These are phyloP conservation scores for Centroberyx gerrardi DNA, from an alignment of 2,797 vertebrate genomes.

Conservation along the genomic window DNA sequence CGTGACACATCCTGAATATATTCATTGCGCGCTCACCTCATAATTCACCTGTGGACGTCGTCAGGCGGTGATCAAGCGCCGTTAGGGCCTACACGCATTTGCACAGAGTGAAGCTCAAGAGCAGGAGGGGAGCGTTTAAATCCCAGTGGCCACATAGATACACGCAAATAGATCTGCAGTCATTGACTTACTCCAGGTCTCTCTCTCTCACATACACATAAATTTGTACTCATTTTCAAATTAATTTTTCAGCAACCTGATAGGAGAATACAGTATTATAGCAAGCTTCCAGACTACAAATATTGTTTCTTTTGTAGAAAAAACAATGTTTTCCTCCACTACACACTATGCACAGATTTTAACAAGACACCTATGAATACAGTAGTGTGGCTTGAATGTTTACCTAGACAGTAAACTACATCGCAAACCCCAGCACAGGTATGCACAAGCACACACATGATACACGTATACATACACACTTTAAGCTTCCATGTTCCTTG, in stretches of 20 bases:
- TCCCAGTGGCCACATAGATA: background rate
- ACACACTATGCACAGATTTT: background rate
- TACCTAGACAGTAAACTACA: background rate
- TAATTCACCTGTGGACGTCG: slow-evolving; percentile 67
- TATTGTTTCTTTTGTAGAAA: background rate
- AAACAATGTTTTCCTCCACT: background rate
- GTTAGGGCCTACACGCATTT: slow-evolving; percentile 18
- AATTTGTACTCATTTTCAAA: background rate
- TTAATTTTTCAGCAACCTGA: no score
- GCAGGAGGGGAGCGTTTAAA: background rate
- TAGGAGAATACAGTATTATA: no score
- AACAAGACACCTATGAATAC: background rate
- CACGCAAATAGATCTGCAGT: background rate
- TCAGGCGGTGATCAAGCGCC: slow-evolving; percentile 62
- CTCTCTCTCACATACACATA: slow-evolving; percentile 15
- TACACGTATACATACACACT: slow-evolving; percentile 37
- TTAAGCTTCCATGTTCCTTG: slow-evolving; percentile 52
- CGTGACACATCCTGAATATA: slow-evolving; percentile 65
- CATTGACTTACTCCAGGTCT: background rate
- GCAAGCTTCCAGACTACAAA: no score
- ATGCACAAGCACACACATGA: slow-evolving; percentile 8
- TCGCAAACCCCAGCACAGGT: slow-evolving; percentile 5
- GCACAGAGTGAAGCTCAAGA: slow-evolving; percentile 19
- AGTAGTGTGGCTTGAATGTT: background rate
- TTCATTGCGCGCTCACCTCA: slow-evolving; percentile 42